phyloP scores from a whole-genome alignment of 2,888 invertebrate species.

The Tachina fera region DNA sequence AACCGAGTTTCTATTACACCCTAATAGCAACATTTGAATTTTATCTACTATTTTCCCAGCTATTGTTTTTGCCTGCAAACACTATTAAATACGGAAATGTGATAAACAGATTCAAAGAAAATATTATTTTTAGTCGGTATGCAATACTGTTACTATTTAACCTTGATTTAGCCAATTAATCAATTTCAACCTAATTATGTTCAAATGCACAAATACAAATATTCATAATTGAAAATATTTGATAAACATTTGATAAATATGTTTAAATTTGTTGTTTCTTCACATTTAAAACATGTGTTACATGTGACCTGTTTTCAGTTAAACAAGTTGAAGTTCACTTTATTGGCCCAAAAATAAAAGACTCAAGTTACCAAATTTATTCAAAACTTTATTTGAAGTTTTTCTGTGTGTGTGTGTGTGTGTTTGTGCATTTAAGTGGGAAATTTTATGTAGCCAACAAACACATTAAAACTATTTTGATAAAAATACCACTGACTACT shows the following conservation, averaged over 20 bases:
- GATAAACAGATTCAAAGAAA: no score
- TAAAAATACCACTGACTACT: conserved; percentile 1
- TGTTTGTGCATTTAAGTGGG: conserved; percentile 7
- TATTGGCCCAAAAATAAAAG: conserved; percentile 14
- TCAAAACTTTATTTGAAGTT: not conserved
- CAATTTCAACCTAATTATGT: not conserved
- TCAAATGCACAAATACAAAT: not conserved
- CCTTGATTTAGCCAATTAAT: no score
- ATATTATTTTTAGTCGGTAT: no score
- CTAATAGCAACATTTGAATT: no score
- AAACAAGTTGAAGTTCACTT: conserved; percentile 54
- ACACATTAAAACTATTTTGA: conserved; percentile 38
- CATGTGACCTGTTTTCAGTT: conserved; percentile 41
- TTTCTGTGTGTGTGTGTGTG: no score
- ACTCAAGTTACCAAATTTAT: conserved; percentile 29
- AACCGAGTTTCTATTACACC: no score
- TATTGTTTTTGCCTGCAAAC: no score
- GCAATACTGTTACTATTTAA: no score
- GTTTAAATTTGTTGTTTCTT: conserved; percentile 8
- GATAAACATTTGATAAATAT: not conserved
- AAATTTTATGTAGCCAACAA: conserved; percentile 25
- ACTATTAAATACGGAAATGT: no score
- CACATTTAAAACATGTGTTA: conserved; percentile 19
- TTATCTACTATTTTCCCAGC: no score
- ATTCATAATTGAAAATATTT: not conserved